Evolutionary conservation across 1,140 invertebrate genomes (phyloP), one percentile per base, ranked within the genome.

Genomic region (Drosophila kepulauana): DNA sequence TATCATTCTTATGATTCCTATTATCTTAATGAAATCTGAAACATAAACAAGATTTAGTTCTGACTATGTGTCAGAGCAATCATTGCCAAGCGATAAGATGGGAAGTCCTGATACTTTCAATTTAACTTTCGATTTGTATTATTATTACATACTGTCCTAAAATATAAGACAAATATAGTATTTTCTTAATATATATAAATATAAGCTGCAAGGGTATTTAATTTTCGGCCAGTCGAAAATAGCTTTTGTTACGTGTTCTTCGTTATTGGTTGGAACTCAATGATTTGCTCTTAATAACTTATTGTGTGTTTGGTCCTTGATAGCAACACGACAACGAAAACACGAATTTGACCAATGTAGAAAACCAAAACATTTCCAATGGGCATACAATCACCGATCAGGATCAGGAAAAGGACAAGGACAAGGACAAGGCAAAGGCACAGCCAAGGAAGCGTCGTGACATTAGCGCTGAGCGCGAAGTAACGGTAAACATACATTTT

Each of bases 361-460:
- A 79, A 67, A 78, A 82, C 85, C 85, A 84, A 35, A 88, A 81
- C 78, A 88, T 92, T 85, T 91, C 91, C 91, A 92, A 92, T 76
- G 91, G 91, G 77, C 89, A 92, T 82, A 85, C 79, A 77, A 75
- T 52, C 16, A 79, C 15, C 57, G 77, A 85, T 6, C 66, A 79
- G 25, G 69, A 77, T 30, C 75, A 65, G 49, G 62, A 75, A 8
- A 63, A 64, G 61, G 62, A 56, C 62, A 30, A 67, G 61, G 62
- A 56, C 62, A 30, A 67, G 75, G 56, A 71, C 28, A 57, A 38
- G 59, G 59, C 25, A 15, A 45, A 30, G 20, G 15, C 51, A 28
- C 75, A 75, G 10, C 72, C 76, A 82, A 69, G 93, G 91, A 92
- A 81, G 66, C 79, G 75, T 52, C 74, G 80, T 81, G 93, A 78